A percentile compares a stretch with the other conserved stretches of the same genome.
Evolutionary conservation across 2,113 vertebrate species (phyloP).

Genomic region (Salvelinus fontinalis): DNA sequence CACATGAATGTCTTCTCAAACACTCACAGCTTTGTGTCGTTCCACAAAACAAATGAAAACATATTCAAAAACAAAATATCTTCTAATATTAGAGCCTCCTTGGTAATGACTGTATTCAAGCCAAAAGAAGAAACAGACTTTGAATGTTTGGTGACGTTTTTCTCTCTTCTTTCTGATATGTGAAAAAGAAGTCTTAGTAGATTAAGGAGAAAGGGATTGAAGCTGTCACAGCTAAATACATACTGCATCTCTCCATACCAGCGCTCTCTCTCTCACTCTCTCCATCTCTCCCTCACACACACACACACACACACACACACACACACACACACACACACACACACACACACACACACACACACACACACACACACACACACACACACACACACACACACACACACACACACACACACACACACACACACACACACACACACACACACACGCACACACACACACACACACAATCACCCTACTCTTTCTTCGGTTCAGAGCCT

Average conservation of each 20-base stretch:
- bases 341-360: conserved; percentile 23
- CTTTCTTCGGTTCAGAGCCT: conserved; percentile 38
- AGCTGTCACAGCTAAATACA: conserved; percentile 42
- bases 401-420: background rate
- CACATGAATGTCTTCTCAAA: conserved; percentile 30
- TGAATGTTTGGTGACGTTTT: conserved; percentile 31
- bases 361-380: conserved; percentile 1
- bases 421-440: background rate
- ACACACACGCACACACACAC: conserved; percentile 23
- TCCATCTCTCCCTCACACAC: too few relatives aligned
- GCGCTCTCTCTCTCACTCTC: background rate
- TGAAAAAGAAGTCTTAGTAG: conserved; percentile 1
- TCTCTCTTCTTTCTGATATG: conserved; percentile 15
- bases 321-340: conserved; percentile 1
- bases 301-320: too few relatives aligned
- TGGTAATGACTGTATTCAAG: conserved; percentile 4
- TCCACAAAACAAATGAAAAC: conserved; percentile 10
- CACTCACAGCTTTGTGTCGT: conserved; percentile 23
- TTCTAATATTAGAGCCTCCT: conserved; percentile 27
- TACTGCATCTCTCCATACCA: conserved; percentile 39
- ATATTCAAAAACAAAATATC: conserved; percentile 10
- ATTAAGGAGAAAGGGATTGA: conserved; percentile 47
- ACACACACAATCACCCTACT: conserved; percentile 5
- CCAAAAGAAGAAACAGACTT: conserved; percentile 36
- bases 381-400: conserved; percentile 21